Evolutionary conservation across 2,888 invertebrate genomes (phyloP).

Genomic region (Myopa tessellatipennis): DNA sequence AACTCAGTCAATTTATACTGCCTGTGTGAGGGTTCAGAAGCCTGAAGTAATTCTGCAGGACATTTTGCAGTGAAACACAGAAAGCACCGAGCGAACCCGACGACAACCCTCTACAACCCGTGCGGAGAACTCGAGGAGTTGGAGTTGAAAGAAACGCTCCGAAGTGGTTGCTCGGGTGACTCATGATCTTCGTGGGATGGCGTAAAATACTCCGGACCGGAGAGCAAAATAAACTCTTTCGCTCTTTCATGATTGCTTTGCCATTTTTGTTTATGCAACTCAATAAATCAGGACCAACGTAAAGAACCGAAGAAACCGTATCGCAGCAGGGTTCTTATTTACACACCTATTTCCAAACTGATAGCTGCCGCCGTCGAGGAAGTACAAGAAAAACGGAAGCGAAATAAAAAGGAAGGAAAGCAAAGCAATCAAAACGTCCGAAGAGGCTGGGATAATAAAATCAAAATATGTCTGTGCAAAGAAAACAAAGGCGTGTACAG

Average conservation of each 20-base stretch:
- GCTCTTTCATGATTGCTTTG: slow-evolving; percentile 62
- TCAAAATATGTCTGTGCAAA: not conserved
- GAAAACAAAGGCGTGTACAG: slow-evolving; percentile 15
- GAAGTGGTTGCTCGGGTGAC: slow-evolving; percentile 12
- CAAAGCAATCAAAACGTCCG: slow-evolving; percentile 47
- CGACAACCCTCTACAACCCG: slow-evolving; percentile 53
- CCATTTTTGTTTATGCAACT: slow-evolving; percentile 65
- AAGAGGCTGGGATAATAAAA: slow-evolving; percentile 45
- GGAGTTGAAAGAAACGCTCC: slow-evolving; percentile 53
- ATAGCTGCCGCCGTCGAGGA: not conserved
- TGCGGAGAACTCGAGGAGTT: slow-evolving; percentile 47
- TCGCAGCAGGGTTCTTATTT: not conserved
- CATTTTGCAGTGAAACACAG: slow-evolving; percentile 51
- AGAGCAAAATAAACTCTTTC: slow-evolving; percentile 48
- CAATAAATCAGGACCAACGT: slow-evolving; percentile 62
- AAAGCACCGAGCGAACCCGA: slow-evolving; percentile 21
- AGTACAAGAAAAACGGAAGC: slow-evolving; percentile 9
- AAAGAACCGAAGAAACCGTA: not conserved
- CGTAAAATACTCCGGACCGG: slow-evolving; percentile 15
- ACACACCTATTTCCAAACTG: not conserved
- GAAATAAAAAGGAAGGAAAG: slow-evolving; percentile 42
- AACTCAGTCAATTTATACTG: not conserved
- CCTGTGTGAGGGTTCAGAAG: slow-evolving; percentile 48
- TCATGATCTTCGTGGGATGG: slow-evolving; percentile 31
- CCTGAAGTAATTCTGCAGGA: slow-evolving; percentile 53